Base-by-base conservation (phyloP, 2,113 vertebrate genomes). In the Xiphophorus maculatus region DNA sequence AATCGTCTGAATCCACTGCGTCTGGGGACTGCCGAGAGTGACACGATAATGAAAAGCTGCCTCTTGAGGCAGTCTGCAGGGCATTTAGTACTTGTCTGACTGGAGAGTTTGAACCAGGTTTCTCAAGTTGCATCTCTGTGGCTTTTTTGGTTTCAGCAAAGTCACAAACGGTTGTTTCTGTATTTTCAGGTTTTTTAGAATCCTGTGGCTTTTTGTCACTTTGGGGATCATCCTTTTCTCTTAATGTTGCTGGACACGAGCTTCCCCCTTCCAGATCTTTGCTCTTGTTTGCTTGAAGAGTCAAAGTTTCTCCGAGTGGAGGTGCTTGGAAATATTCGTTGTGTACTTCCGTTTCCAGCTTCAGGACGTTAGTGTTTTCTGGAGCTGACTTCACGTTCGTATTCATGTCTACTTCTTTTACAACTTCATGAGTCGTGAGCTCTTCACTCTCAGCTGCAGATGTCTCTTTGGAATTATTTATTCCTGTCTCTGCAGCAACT, bases 1-100 rank as follows among this genome's bases (percentile, higher is more conserved):
- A 95, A 84, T 95, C 94, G 9, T 95, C 94, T 0, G 94, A 95
- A 72, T 94, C 93, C 0, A 84, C 90, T 2, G 91, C 89, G 76
- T 94, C 93, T 5, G 93, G 92, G 74, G 94, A 95, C 30, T 85
- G 93, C 71, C 90, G 87, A 1, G 90, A 87, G 68, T 88, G 87
- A 51, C 91, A 89, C 5, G 88, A 84, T 15, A 92, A 63, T 0
- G 89, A 88, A 25, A 92, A 72, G 74, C 91, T 91, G 28, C 89
- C 88, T 54, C 91, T 90, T 0, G 90, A 91, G 4, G 90, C 84
- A 0, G 92, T 84, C 83, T 92, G 91, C 5, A 92, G 86, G 69
- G 88, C 89, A 2, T 89, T 89, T 61, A 91, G 78, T 0, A 92
- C 88, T 48, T 91, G 89, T 69, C 86, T 84, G 82, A 90, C 88